Conservation (phyloP, 2,797 vertebrate species). For the Muraenolepis orangiensis region DNA sequence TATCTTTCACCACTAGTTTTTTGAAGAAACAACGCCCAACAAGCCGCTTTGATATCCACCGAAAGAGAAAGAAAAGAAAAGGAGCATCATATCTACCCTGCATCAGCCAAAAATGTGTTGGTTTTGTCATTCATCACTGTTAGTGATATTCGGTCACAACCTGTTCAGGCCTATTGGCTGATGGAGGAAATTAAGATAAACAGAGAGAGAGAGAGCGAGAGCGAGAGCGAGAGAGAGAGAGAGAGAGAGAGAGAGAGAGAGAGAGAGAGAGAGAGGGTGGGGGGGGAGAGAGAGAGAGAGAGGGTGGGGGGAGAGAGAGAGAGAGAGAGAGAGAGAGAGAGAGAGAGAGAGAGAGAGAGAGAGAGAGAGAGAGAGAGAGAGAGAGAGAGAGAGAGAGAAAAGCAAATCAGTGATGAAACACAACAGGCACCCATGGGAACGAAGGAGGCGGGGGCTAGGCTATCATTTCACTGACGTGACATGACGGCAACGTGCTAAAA, state of each 20-base stretch:
- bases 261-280: too few relatives aligned
- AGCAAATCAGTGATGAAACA: background rate
- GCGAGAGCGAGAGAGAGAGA: too few relatives aligned
- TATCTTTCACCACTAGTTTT: background rate
- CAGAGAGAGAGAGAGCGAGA: too few relatives aligned
- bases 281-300: too few relatives aligned
- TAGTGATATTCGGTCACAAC: background rate
- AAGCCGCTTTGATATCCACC: background rate
- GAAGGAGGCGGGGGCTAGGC: background rate
- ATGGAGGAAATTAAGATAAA: background rate
- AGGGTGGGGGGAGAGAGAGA: background rate
- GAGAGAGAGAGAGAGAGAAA: background rate
- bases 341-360: background rate
- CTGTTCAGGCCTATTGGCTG: too few relatives aligned
- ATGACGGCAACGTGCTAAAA: constrained; percentile 66
- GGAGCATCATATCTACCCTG: background rate
- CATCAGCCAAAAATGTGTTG: background rate
- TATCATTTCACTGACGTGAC: constrained; percentile 43
- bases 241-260: too few relatives aligned
- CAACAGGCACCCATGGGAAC: background rate
- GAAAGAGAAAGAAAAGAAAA: constrained; percentile 24
- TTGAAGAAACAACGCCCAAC: background rate
- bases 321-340: background rate
- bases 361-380: background rate
- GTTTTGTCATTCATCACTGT: background rate